Evolutionary conservation across 2,113 vertebrate species (phyloP).

Genomic region (Silurus meridionalis): DNA sequence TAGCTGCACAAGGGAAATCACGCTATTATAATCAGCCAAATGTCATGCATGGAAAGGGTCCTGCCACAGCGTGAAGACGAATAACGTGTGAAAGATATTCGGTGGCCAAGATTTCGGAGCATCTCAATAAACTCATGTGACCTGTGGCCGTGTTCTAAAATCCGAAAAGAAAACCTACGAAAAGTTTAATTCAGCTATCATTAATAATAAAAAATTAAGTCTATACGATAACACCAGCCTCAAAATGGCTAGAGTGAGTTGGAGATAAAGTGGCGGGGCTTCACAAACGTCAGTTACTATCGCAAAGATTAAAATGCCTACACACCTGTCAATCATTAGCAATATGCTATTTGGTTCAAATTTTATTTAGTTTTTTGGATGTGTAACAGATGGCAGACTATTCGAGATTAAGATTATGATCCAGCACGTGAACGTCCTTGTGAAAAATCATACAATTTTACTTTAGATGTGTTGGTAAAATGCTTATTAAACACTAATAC

Average conservation of each 20-base stretch:
- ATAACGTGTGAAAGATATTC: not conserved
- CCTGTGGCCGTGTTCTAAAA: not conserved
- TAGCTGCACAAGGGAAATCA: not conserved
- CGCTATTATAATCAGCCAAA: not conserved
- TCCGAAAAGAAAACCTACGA: not conserved
- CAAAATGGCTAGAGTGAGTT: no score
- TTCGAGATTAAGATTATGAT: no score
- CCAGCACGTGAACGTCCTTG: no score
- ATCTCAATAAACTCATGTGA: not conserved
- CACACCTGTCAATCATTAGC: not conserved
- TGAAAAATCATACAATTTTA: no score
- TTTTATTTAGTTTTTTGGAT: not conserved
- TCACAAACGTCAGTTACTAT: not conserved
- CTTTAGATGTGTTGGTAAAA: not conserved
- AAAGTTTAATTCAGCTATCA: not conserved
- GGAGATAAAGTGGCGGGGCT: not conserved
- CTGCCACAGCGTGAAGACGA: not conserved
- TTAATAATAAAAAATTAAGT: not conserved
- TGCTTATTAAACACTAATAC: not conserved
- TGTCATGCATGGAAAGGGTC: not conserved
- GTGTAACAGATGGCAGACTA: no score
- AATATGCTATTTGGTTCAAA: not conserved
- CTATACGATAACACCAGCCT: not conserved
- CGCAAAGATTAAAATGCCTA: not conserved
- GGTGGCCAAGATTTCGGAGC: not conserved